Evolutionary conservation across 1,140 invertebrate species (phyloP), one percentile per base, ranked within the genome.

Genomic region (Agrypnia vestita): DNA sequence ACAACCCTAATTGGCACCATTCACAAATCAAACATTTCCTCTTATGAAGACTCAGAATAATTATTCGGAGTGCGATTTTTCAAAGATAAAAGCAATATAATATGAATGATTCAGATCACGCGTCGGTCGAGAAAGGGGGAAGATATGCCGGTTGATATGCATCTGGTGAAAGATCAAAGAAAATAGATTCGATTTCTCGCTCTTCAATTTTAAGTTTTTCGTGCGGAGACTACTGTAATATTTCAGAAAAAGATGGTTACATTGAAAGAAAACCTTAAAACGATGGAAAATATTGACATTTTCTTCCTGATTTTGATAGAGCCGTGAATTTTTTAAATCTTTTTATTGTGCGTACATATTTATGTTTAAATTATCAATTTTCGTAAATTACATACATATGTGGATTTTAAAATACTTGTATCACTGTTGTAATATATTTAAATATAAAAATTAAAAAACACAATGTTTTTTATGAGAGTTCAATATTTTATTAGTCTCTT

Each of bases 161-260:
- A 69, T 69, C 64, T 69, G 9, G 64, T 21, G 13, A 69, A 69
- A 13, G 64, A 69, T 69, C 64, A 69, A 69, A 46, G 43, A 69
- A 44, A 10, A 46, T 69, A 43, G 64, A 69, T 69, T 69, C 64
- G 35, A 69, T 69, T 69, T 69, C 13, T 46, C 1, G 25, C 64
- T 21, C 13, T 69, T 62, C 3, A 69, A 43, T 69, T 69, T 69
- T 44, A 11, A 25, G 64, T 69, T 13, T 69, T 69, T 17, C 64
- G 64, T 69, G 64, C 64, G 21, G 19, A 15, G 43, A 69, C 21
- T 43, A 46, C 15, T 25, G 43, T 44, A 43, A 19, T 19, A 17
- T 19, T 19, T 21, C 21, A 69, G 8, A 0, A 1, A 21, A 46
- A 4, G 25, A 44, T 12, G 25, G n/a, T 12, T 44, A 13, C 13